Evolutionary conservation across 2,888 invertebrate species (phyloP).

Genomic region (Kryphioiulus occultus): DNA sequence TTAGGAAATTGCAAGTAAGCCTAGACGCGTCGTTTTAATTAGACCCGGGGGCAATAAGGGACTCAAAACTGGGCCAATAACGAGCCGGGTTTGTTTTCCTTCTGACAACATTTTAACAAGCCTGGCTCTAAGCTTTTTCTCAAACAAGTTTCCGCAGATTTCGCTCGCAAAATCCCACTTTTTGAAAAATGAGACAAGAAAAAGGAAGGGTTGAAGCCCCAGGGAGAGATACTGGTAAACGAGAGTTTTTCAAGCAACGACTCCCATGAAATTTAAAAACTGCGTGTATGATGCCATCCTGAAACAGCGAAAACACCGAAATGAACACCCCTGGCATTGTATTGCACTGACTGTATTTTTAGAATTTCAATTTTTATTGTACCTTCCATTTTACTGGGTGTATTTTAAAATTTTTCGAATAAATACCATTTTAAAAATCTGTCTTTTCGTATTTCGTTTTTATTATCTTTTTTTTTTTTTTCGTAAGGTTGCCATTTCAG

Average conservation of each 20-base stretch:
- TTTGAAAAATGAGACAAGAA: background rate
- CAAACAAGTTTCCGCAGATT: background rate
- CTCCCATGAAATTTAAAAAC: too few relatives aligned
- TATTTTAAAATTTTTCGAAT: too few relatives aligned
- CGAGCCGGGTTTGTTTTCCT: background rate
- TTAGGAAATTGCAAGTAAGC: background rate
- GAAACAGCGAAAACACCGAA: background rate
- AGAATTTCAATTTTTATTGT: too few relatives aligned
- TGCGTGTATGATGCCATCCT: too few relatives aligned
- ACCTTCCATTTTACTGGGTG: too few relatives aligned
- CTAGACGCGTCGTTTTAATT: background rate
- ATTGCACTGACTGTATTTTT: too few relatives aligned
- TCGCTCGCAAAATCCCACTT: background rate
- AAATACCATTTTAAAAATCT: too few relatives aligned
- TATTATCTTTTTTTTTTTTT: too few relatives aligned
- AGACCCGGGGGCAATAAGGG: background rate
- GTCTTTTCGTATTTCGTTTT: too few relatives aligned
- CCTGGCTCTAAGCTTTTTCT: background rate
- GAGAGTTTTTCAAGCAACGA: background rate
- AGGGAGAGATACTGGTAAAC: background rate
- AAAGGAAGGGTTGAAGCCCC: background rate
- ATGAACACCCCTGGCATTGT: too few relatives aligned
- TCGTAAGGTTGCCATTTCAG: too few relatives aligned
- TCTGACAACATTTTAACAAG: background rate
- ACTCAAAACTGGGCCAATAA: background rate